Base-by-base conservation (phyloP, 1,140 invertebrate species). In the Aleiodes sp. region DNA sequence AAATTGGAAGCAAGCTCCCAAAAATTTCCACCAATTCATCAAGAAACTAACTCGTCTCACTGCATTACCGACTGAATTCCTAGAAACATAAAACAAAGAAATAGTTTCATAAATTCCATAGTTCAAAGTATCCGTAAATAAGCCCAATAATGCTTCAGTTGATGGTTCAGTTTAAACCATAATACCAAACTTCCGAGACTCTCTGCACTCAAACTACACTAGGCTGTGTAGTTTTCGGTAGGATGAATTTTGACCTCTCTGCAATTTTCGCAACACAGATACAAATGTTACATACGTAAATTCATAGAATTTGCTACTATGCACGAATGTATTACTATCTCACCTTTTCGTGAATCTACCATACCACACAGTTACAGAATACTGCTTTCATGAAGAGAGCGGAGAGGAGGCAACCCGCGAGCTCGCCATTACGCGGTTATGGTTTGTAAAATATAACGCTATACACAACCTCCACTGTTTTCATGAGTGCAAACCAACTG, bases 391-490 rank as follows among this genome's bases (percentile, higher is more conserved):
- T 59, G 56, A 29, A 59, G n/a, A n/a, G n/a, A n/a, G n/a, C n/a
- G n/a, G n/a, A n/a, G n/a, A n/a, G n/a, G n/a, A n/a, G n/a, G n/a
- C n/a, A 16, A 59, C 28, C 56, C 56, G 28, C 26, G 56, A 14
- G 26, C 9, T 31, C 28, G 26, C 56, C 56, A 59, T 59, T 59
- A 59, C 29, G 56, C 28, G 56, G 56, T 59, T 59, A 59, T 59
- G 56, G 56, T 59, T 59, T 59, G 56, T 59, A 59, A 59, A 59
- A 59, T 59, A 59, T 31, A 31, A 31, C 56, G 28, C 28, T 26
- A 59, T 26, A n/a, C 46, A 19, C 19, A 9, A 16, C 16, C 46
- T 24, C 46, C 46, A 21, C 21, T 24, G 21, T 52, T 43, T 43
- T 43, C 7, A 16, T 43, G n/a, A n/a, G 39, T 43, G 2, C n/a